Conservation (phyloP, 2,113 vertebrate species). For the Haplotaxodon microlepis region DNA sequence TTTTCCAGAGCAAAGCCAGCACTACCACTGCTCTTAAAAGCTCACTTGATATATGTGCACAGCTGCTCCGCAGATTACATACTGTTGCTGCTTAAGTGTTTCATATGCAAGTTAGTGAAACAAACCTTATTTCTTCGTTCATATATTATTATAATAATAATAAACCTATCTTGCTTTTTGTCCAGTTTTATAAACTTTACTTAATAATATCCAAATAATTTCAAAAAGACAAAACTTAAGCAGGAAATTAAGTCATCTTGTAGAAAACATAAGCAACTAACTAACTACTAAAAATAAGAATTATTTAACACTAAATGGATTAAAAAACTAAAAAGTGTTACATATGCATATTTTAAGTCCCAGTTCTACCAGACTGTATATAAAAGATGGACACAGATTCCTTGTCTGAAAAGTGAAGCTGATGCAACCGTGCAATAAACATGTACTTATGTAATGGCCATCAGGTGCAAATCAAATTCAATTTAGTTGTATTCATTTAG, state of each 20-base stretch:
- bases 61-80: neutral
- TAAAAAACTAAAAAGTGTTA: neutral
- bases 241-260: neutral
- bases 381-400: neutral
- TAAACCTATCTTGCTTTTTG: neutral
- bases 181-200: neutral
- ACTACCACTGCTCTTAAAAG: neutral
- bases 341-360: neutral
- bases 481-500: neutral
- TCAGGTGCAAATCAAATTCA: neutral
- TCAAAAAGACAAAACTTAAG: neutral
- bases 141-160: neutral
- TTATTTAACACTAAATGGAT: neutral
- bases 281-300: neutral
- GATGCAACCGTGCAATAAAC: neutral
- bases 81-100: neutral
- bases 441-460: neutral
- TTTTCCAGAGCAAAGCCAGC: neutral
- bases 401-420: neutral
- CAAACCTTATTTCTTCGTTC: rapidly evolving
- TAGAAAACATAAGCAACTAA: neutral
- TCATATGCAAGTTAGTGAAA: neutral
- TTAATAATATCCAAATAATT: neutral
- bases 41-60: neutral
- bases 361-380: neutral